These are phyloP conservation scores for Spodoptera exigua DNA, from an alignment of 2,888 invertebrate genomes.

Conservation along the genomic window DNA sequence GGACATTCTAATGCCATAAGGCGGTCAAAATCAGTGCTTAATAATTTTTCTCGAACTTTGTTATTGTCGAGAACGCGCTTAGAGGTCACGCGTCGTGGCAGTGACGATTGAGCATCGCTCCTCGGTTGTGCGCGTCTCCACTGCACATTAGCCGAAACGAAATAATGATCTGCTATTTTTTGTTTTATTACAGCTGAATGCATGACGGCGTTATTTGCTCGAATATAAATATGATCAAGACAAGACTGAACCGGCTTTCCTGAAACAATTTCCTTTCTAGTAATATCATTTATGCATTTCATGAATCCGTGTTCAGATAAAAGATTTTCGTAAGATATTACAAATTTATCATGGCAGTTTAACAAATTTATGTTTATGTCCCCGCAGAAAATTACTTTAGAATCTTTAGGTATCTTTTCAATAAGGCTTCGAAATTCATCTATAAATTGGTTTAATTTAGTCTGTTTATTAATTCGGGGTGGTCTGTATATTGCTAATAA, in stretches of 20 bases:
- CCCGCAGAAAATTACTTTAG: no score
- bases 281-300: no score
- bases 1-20: no score
- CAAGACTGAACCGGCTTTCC: conserved; percentile 14
- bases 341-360: no score
- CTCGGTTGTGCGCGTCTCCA: conserved; percentile 15
- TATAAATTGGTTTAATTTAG: conserved; percentile 1
- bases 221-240: conserved; percentile 14
- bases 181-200: conserved; percentile 10
- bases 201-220: not conserved
- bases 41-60: no score
- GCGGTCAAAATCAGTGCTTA: no score
- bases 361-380: no score
- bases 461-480: conserved; percentile 5
- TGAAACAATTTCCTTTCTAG: conserved; percentile 12
- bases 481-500: conserved; percentile 10
- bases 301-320: no score
- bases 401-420: not conserved
- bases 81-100: no score
- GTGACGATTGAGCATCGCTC: no score
- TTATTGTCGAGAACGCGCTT: no score
- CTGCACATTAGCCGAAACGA: conserved; percentile 2
- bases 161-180: conserved; percentile 14
- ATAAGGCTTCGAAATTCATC: conserved; percentile 1
- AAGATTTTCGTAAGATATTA: no score